These are phyloP conservation scores for Zaprionus kolodkinae DNA, from an alignment of 1,140 invertebrate genomes.

Conservation along the genomic window DNA sequence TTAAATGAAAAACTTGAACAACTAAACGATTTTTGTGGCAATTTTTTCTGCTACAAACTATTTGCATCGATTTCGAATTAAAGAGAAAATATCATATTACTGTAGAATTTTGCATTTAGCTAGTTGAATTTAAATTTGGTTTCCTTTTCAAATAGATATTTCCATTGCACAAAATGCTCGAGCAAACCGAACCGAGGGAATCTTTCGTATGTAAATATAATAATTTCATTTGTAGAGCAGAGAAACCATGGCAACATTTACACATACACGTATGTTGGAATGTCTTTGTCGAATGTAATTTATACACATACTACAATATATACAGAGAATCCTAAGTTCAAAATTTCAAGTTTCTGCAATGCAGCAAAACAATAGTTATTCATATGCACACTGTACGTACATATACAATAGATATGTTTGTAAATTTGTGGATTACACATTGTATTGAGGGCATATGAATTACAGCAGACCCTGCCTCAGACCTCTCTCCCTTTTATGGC, in stretches of 20 bases:
- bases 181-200: neutral
- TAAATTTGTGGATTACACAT: neutral
- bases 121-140: neutral
- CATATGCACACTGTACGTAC: neutral
- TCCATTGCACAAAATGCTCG: neutral
- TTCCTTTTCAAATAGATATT: neutral
- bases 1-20: neutral
- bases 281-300: constrained; percentile 4
- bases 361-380: neutral
- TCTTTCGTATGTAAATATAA: neutral
- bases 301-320: too few relatives aligned
- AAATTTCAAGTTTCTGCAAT: constrained; percentile 7
- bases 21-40: too few relatives aligned
- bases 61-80: too few relatives aligned
- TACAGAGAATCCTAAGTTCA: neutral
- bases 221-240: neutral
- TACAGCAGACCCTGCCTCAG: neutral
- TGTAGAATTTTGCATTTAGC: neutral
- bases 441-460: neutral
- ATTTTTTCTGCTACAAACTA: too few relatives aligned
- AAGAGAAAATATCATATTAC: neutral
- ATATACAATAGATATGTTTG: neutral
- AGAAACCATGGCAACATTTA: neutral
- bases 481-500: neutral
- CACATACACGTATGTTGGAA: neutral